Base-by-base conservation (phyloP, 2,888 invertebrate genomes). In the Temnothorax unifasciatus region DNA sequence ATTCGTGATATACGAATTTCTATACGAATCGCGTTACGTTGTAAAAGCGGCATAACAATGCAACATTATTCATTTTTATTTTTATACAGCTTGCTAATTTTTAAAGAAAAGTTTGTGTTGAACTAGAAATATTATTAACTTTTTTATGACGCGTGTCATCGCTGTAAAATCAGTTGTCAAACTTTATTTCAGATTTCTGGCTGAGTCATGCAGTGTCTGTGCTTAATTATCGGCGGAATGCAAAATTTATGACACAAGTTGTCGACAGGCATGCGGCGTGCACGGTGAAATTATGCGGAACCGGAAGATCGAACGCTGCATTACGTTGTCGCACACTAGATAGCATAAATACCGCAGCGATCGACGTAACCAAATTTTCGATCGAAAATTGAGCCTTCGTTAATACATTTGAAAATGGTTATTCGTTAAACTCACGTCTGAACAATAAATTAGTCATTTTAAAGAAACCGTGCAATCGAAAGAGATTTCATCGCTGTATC, bases 231-330 rank as follows among this genome's bases (percentile, higher is more conserved):
- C 76, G 76, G 15, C 38, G 75, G 34, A 75, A 75, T 64, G 34
- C 68, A 64, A 66, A 76, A 76, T 76, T 76, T 76, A 76, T 47
- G 76, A 82, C 34, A 59, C 54, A 59, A 76, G 76, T 76, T 82
- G 74, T 64, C 66, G 64, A 47, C 81, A 57, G 63, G 75, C 74
- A 64, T 75, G 82, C 74, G 52, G n/a, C 54, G 50, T 66, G 76
- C 41, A 68, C 38, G 54, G 41, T 41, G 54, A 77, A 68, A 77
- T 77, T 77, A 77, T 77, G 77, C 77, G 77, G 68, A 77, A 54
- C 77, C 77, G 77, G 77, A 77, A 77, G 68, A 52, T 68, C 77
- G 77, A 77, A 68, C 77, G 54, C 68, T 77, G 41, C 77, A 68
- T 41, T 68, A 77, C 68, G n/a, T n/a, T 77, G 77, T 77, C 68